These are phyloP conservation scores for Tenthredo scrophulariae DNA, from an alignment of 2,888 invertebrate genomes.

Conservation along the genomic window DNA sequence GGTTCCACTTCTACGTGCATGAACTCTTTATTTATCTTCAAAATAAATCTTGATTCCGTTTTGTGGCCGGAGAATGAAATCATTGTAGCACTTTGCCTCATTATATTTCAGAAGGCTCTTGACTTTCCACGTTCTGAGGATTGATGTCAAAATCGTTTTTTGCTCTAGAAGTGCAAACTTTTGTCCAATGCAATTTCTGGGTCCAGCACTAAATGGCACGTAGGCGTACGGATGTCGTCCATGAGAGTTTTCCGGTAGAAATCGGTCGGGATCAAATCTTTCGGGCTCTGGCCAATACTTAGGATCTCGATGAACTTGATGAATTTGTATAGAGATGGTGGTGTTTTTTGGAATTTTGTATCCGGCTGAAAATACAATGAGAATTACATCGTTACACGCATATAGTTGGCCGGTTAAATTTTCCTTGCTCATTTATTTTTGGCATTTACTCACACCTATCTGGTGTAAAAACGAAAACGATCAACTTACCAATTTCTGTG, in stretches of 20 bases:
- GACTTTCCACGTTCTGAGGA: slow-evolving; percentile 67
- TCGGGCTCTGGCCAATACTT: slow-evolving; percentile 79
- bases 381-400: slow-evolving; percentile 59
- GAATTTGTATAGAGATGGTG: slow-evolving; percentile 74
- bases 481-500: slow-evolving; percentile 73
- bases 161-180: slow-evolving; percentile 66
- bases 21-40: background rate
- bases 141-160: slow-evolving; percentile 64
- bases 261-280: slow-evolving; percentile 78
- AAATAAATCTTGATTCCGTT: slow-evolving; percentile 55
- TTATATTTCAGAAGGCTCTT: slow-evolving; percentile 63
- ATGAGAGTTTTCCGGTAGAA: slow-evolving; percentile 74
- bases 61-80: slow-evolving; percentile 64
- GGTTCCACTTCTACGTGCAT: background rate
- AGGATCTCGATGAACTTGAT: slow-evolving; percentile 78
- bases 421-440: background rate
- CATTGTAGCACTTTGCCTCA: slow-evolving; percentile 60
- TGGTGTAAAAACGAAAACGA: background rate
- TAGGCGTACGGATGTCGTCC: slow-evolving; percentile 70
- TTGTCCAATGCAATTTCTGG: slow-evolving; percentile 73
- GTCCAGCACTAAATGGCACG: slow-evolving; percentile 72
- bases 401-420: slow-evolving; percentile 60
- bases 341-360: slow-evolving; percentile 77
- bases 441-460: background rate
- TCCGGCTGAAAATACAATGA: slow-evolving; percentile 66